A percentile compares a stretch with the other conserved stretches of the same genome.
phyloP scores from a whole-genome alignment of 2,113 vertebrate genomes.

The Pangasianodon hypophthalmus region DNA sequence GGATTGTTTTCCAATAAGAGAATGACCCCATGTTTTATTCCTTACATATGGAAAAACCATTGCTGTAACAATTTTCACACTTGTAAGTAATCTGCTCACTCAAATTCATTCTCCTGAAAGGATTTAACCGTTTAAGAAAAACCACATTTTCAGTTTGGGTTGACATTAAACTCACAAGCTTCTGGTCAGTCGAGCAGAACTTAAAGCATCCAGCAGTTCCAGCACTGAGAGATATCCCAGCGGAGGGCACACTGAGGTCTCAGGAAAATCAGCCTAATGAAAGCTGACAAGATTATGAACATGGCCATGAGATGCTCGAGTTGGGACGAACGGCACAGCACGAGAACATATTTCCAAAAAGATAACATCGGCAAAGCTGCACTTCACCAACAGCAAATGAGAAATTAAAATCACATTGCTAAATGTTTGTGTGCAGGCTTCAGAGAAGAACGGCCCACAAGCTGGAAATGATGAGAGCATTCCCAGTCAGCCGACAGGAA shows the following conservation, averaged over 20 bases:
- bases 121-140: background rate
- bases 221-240: background rate
- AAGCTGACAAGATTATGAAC: slow-evolving; percentile 25
- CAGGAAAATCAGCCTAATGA: slow-evolving; percentile 1
- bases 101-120: background rate
- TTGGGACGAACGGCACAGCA: background rate
- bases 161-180: background rate
- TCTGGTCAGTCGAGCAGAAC: background rate
- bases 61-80: background rate
- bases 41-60: background rate
- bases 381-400: background rate
- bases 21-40: background rate
- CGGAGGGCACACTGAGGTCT: background rate
- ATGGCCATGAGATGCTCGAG: background rate
- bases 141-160: background rate
- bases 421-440: slow-evolving; percentile 6
- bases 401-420: slow-evolving; percentile 17
- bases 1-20: background rate
- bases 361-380: background rate
- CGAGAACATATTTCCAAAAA: background rate
- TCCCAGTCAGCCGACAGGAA: slow-evolving; percentile 30
- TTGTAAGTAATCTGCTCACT: background rate
- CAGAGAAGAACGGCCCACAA: background rate
- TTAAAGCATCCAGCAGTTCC: background rate
- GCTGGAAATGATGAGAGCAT: slow-evolving; percentile 11